Evolutionary conservation across 2,113 vertebrate genomes (phyloP), one percentile per base, ranked within the genome.

Genomic region (Rhinolophus sinicus): DNA sequence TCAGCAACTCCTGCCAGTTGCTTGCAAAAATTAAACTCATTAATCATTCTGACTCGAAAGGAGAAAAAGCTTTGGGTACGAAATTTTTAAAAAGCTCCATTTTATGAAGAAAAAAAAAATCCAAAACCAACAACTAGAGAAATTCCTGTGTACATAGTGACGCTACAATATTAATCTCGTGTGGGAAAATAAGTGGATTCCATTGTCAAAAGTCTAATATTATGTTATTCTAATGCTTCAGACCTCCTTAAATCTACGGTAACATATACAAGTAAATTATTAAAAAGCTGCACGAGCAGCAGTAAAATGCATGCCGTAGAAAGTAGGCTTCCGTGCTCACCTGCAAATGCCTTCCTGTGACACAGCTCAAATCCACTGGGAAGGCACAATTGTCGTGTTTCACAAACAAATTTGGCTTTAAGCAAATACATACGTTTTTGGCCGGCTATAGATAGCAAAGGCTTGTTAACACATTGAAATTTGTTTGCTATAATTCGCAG

Each of bases 11-110:
- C 98, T 98, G 97, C 98, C 98, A 98, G 97, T 97, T 98, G 98
- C 97, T 97, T 97, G 95, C 96, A 98, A 98, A 99, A 98, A 98
- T 98, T 98, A 98, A 98, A 98, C 97, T 97, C 98, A 98, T 98
- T 98, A 98, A 99, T 99, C 98, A 98, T 90, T 76, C 56, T 94
- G 96, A 98, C 97, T 97, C 56, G 76, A 92, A 97, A 96, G 96
- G 97, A 98, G 92, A 93, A 98, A 97, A 93, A 90, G 67, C 95
- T 69, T 86, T 47, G 77, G 62, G 72, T 64, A 95, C 88, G 96
- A 98, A 97, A 92, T 96, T 72, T 44, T 6, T 12, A 62, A 93
- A 95, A 97, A 95, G 75, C 65, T 96, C 78, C 95, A 18, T 92
- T 96, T 98, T 85, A 96, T 50, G 38, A 90, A 78, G 50, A 30